These are phyloP conservation scores for Dicranocentrus wangi DNA, from an alignment of 2,888 invertebrate genomes.

Conservation along the genomic window DNA sequence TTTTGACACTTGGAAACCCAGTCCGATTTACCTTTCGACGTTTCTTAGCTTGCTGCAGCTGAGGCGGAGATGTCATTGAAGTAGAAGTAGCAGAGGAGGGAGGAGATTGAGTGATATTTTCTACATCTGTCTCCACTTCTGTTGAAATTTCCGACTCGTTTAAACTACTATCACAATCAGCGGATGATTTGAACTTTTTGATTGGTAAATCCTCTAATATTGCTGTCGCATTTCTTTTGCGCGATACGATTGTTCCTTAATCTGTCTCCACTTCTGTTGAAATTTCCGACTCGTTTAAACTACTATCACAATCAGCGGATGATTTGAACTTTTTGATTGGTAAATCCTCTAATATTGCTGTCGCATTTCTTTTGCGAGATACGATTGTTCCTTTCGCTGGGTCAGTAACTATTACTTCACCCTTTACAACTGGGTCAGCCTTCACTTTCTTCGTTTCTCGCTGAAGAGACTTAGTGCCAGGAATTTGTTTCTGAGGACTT, in stretches of 20 bases:
- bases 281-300: conserved; percentile 50
- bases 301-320: conserved; percentile 40
- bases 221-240: conserved; percentile 9
- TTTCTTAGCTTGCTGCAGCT: conserved; percentile 62
- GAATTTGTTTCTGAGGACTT: conserved; percentile 31
- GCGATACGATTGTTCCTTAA: background rate
- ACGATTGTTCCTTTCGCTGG: background rate
- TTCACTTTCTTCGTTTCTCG: conserved; percentile 4
- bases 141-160: conserved; percentile 57
- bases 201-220: conserved; percentile 3
- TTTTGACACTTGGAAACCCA: conserved; percentile 89
- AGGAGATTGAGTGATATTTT: conserved; percentile 40
- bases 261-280: conserved; percentile 59
- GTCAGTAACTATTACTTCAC: background rate
- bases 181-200: conserved; percentile 34
- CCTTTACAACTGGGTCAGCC: background rate
- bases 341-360: conserved; percentile 1
- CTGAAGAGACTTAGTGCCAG: background rate
- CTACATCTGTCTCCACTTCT: conserved; percentile 52
- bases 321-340: conserved; percentile 41
- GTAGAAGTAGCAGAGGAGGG: conserved; percentile 47
- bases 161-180: conserved; percentile 47
- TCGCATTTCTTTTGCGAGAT: background rate
- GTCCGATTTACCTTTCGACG: conserved; percentile 81
- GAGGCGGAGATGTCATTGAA: conserved; percentile 55